Conservation (phyloP, 2,888 invertebrate genomes). For the Sepiola atlantica region DNA sequence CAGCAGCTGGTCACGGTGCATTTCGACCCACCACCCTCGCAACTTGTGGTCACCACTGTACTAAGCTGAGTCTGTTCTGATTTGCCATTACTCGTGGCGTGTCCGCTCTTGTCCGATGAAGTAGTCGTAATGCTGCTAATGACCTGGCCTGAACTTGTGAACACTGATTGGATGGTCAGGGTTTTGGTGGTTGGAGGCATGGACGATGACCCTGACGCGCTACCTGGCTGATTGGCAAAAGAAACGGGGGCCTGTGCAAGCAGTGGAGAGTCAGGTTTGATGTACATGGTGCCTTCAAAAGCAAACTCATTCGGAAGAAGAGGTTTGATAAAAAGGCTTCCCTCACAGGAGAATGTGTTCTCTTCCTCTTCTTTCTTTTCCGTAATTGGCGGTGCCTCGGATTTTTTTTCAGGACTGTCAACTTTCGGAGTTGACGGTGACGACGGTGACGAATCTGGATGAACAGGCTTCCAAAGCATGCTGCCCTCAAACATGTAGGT, state of each 20-base stretch:
- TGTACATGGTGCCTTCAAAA: conserved; percentile 39
- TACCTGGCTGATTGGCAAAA: neutral
- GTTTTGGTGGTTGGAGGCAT: conserved; percentile 34
- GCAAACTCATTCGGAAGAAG: conserved; percentile 43
- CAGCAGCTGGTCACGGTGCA: neutral
- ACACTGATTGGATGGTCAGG: conserved; percentile 38
- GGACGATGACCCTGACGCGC: neutral
- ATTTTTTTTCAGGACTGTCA: neutral
- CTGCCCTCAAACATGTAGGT: conserved; percentile 38
- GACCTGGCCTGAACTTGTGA: conserved; percentile 42
- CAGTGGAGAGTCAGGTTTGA: conserved; percentile 39
- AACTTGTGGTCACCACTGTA: neutral
- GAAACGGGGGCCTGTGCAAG: neutral
- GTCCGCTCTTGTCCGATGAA: conserved; percentile 11
- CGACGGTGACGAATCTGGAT: neutral
- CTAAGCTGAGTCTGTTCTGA: neutral
- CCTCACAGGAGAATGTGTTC: conserved; percentile 32
- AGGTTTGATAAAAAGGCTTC: conserved; percentile 41
- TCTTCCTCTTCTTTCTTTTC: conserved; percentile 34
- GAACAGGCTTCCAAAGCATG: conserved; percentile 43
- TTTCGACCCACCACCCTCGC: neutral
- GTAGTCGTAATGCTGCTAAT: neutral
- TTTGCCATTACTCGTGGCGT: neutral
- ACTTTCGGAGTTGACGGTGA: neutral
- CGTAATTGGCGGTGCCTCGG: neutral